Percentiles rank a stretch among this genome's conserved stretches.
These are phyloP conservation scores for Contarinia nasturtii DNA, from an alignment of 1,140 invertebrate genomes.

Conservation along the genomic window DNA sequence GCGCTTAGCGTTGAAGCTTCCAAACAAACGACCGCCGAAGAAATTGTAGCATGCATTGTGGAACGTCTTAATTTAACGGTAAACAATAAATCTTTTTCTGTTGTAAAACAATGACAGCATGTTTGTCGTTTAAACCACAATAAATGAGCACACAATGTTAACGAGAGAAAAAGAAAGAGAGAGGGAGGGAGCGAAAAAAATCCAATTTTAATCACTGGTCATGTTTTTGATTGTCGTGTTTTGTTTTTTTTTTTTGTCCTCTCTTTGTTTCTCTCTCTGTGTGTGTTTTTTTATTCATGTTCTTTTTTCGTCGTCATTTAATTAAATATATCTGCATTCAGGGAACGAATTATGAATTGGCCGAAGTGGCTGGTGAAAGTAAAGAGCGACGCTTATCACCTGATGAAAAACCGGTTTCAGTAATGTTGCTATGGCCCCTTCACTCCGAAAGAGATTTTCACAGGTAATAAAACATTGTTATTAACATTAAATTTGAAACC, in stretches of 20 bases:
- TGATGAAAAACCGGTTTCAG: constrained; percentile 72
- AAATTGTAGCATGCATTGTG: constrained; percentile 74
- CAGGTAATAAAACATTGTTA: constrained; percentile 21
- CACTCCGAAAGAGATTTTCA: constrained; percentile 30
- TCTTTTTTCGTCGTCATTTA: too few relatives aligned
- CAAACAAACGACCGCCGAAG: constrained; percentile 74
- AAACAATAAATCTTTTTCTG: neutral
- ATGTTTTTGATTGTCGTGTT: too few relatives aligned
- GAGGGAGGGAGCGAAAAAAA: too few relatives aligned
- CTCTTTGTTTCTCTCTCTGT: too few relatives aligned
- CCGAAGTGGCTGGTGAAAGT: constrained; percentile 79
- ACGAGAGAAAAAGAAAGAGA: constrained; percentile 19
- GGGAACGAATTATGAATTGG: constrained; percentile 60
- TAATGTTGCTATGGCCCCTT: constrained; percentile 88
- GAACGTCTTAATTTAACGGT: constrained; percentile 36
- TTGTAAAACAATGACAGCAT: neutral
- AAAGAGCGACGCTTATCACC: constrained; percentile 77
- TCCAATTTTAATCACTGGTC: too few relatives aligned
- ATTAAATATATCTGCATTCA: constrained; percentile 18
- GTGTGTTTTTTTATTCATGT: too few relatives aligned
- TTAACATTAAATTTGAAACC: too few relatives aligned
- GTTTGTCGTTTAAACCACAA: neutral
- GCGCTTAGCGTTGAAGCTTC: constrained; percentile 80
- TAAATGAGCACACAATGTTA: constrained; percentile 25
- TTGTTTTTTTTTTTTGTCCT: too few relatives aligned